A percentile compares a stretch with the other conserved stretches of the same genome.
Conservation (phyloP, 2,797 vertebrate genomes). For the Trematocara caparti region DNA sequence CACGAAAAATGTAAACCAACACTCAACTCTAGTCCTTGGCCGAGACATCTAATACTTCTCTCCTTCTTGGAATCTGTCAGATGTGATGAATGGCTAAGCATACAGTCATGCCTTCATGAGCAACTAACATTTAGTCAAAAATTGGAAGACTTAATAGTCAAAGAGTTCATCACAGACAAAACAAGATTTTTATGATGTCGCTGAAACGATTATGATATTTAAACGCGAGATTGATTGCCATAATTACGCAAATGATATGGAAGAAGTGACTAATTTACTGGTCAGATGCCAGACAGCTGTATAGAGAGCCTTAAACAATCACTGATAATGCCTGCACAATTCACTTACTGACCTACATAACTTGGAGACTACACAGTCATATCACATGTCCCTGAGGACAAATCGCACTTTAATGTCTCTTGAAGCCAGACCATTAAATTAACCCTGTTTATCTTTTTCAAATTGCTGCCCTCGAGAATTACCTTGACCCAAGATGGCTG, state of each 20-base stretch:
- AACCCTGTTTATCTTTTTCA: conserved; percentile 12
- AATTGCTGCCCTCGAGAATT: neutral
- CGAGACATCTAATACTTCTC: conserved; percentile 35
- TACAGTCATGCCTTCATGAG: conserved; percentile 25
- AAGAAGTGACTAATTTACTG: conserved; percentile 23
- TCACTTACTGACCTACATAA: conserved; percentile 37
- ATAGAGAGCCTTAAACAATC: conserved; percentile 10
- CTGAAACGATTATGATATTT: conserved; percentile 8
- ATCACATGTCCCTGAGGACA: neutral
- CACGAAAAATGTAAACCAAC: conserved; percentile 53
- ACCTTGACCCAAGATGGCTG: neutral
- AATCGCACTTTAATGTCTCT: conserved; percentile 1
- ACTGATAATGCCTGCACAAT: conserved; percentile 29
- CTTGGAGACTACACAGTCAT: conserved; percentile 16
- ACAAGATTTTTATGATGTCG: conserved; percentile 11
- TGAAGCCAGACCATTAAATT: conserved; percentile 21
- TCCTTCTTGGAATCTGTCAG: conserved; percentile 43
- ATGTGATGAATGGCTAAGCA: conserved; percentile 43
- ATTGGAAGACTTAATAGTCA: conserved; percentile 19
- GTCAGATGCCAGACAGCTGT: conserved; percentile 30
- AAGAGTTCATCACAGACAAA: conserved; percentile 23
- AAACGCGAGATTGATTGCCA: conserved; percentile 10
- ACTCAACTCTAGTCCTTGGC: conserved; percentile 34
- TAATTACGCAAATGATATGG: conserved; percentile 18
- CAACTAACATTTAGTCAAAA: conserved; percentile 41